Evolutionary conservation across 2,113 vertebrate genomes (phyloP).

Genomic region (Pao palembangensis): DNA sequence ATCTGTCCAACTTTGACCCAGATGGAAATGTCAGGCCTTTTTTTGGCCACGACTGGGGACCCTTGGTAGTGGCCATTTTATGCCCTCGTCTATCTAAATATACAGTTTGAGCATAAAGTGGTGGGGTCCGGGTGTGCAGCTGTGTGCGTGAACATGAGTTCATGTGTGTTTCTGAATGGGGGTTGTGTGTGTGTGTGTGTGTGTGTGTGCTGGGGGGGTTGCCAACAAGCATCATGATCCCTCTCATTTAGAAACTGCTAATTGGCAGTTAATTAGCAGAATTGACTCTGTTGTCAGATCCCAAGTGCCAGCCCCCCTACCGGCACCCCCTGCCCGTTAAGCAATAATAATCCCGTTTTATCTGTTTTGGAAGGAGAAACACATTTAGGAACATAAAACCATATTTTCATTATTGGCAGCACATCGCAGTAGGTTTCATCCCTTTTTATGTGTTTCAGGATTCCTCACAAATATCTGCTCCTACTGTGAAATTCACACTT

Average conservation of each 20-base stretch:
- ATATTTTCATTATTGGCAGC: conserved; percentile 63
- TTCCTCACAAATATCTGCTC: conserved; percentile 29
- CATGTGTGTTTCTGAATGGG: conserved; percentile 40
- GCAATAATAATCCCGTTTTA: conserved; percentile 79
- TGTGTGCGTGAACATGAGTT: conserved; percentile 25
- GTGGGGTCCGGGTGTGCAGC: conserved; percentile 24
- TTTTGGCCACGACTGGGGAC: conserved; percentile 73
- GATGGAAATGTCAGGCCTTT: conserved; percentile 76
- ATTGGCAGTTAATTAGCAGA: conserved; percentile 97
- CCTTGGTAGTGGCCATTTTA: conserved; percentile 63
- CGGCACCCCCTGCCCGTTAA: conserved; percentile 12
- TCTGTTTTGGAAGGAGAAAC: conserved; percentile 56
- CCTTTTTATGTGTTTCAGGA: too few relatives aligned
- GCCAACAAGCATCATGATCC: conserved; percentile 88
- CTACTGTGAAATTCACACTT: background rate
- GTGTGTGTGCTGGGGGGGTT: conserved; percentile 54
- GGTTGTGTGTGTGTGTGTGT: conserved; percentile 32
- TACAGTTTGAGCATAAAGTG: conserved; percentile 61
- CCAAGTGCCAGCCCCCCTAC: conserved; percentile 79
- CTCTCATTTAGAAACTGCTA: conserved; percentile 93
- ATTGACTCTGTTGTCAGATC: conserved; percentile 91
- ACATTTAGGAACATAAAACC: conserved; percentile 42
- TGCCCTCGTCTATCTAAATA: conserved; percentile 75
- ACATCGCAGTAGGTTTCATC: background rate
- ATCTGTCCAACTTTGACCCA: conserved; percentile 77